Evolutionary conservation across 2,113 vertebrate genomes (phyloP), one percentile per base, ranked within the genome.

Genomic region (Stictonetta naevosa): DNA sequence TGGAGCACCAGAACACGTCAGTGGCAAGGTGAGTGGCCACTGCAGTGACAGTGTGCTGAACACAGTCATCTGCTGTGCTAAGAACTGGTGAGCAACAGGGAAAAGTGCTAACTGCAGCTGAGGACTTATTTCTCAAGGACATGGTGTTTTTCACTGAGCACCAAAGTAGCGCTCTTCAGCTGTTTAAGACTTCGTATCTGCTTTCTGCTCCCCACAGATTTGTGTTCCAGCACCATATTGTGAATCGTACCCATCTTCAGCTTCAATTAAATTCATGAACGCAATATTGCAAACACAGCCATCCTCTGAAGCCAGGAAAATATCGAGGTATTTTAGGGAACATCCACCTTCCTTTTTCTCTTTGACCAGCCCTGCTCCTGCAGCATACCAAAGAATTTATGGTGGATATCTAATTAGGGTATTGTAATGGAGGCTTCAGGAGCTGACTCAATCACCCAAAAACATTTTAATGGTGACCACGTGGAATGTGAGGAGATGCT

Each of bases 221-320:
- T 95, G 95, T 95, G 87, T 95, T 95, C 66, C 84, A 95, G 84
- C 85, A 94, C 94, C 93, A 94, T 95, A 95, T 94, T 96, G 95
- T 93, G 93, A 96, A 95, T 88, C 75, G 90, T 96, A 91, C 85
- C 79, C 67, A 75, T 95, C 90, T 96, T 94, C 94, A 92, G 72
- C 67, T 95, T 93, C 94, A 94, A 93, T 96, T 96, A 96, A 96
- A 93, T 83, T 90, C 80, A 74, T 44, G 76, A 93, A 75, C 1
- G 20, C 93, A 78, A n/a, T 93, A 86, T 81, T 79, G 83, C 64
- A 83, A 94, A 78, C 68, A 18, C 71, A 96, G 85, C 31, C 10
- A 0, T 88, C 72, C 73, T 94, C 52, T 44, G 68, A 88, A 93
- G 79, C 93, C 90, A 94, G 88, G 79, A 90, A 88, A 74, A 68